phyloP scores from a whole-genome alignment of 2,888 invertebrate genomes.

The Tridacna gigas region DNA sequence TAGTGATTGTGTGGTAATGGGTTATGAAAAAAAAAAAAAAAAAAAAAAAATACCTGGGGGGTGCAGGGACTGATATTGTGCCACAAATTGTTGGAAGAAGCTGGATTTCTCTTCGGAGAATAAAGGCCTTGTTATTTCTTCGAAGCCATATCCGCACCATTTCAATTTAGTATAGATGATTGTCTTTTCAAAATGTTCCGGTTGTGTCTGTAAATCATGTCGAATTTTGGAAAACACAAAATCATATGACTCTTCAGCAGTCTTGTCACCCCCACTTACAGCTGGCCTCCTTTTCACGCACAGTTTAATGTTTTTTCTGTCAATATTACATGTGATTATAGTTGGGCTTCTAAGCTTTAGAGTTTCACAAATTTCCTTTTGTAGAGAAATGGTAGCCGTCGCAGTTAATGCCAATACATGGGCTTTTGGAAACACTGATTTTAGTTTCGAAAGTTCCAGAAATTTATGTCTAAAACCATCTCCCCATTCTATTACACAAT shows the following conservation, averaged over 20 bases:
- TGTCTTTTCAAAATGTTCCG: not conserved
- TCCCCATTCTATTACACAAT: not conserved
- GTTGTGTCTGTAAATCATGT: constrained; percentile 12
- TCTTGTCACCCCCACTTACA: not conserved
- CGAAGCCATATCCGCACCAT: constrained; percentile 4
- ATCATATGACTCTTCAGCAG: not conserved
- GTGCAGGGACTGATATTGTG: constrained; percentile 8
- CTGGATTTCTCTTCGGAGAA: not conserved
- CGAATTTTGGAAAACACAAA: not conserved
- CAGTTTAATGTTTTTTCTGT: not conserved
- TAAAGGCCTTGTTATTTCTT: not conserved
- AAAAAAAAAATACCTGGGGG: too few species aligned
- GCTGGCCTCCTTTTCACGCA: constrained; percentile 2
- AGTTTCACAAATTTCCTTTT: not conserved
- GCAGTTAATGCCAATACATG: not conserved
- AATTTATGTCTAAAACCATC: not conserved
- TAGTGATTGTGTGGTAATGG: too few species aligned
- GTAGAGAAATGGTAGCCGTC: not conserved
- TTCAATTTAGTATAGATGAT: not conserved
- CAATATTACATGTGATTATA: not conserved
- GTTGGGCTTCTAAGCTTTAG: not conserved
- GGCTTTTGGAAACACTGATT: not conserved
- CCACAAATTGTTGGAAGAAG: not conserved
- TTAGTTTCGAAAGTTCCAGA: not conserved
- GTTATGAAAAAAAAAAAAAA: too few species aligned